phyloP scores from a whole-genome alignment of 23 tunicate genomes.

The Ascidia mentula region DNA sequence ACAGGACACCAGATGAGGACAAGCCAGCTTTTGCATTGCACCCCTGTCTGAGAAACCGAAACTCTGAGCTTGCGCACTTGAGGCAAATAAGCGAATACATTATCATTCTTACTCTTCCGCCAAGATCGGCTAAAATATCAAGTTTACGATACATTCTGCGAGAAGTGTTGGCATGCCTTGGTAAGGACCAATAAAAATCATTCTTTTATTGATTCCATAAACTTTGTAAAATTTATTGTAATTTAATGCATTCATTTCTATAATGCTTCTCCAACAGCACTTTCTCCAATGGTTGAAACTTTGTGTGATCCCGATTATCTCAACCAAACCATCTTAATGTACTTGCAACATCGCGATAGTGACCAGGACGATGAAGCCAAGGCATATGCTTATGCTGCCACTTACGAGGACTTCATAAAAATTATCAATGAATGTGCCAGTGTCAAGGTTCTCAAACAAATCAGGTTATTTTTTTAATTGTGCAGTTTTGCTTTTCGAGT shows the following conservation, averaged over 20 bases:
- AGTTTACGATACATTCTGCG: constrained; percentile 72
- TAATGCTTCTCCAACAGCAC: constrained; percentile 11
- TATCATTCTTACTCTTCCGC: constrained; percentile 64
- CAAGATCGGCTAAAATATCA: constrained; percentile 45
- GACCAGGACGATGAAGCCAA: constrained; percentile 58
- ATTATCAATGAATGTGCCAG: constrained; percentile 67
- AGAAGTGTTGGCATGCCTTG: constrained; percentile 80
- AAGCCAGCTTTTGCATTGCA: constrained; percentile 64
- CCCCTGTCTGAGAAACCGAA: constrained; percentile 62
- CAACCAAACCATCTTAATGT: constrained; percentile 62
- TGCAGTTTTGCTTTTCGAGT: too few species aligned
- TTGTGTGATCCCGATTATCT: constrained; percentile 84
- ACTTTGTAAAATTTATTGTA: too few species aligned
- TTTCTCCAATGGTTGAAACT: constrained; percentile 61
- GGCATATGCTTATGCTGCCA: constrained; percentile 89
- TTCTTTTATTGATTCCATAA: not conserved
- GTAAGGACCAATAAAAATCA: constrained; percentile 18
- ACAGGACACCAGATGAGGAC: constrained; percentile 22
- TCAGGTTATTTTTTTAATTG: too few species aligned
- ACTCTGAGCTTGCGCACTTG: constrained; percentile 54
- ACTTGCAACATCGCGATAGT: constrained; percentile 39
- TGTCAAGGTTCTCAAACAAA: constrained; percentile 49
- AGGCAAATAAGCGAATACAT: constrained; percentile 81
- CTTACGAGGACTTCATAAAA: constrained; percentile 89
- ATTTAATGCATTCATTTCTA: too few species aligned